Evolutionary conservation across 2,888 invertebrate species (phyloP).

Genomic region (Fragum sueziense): DNA sequence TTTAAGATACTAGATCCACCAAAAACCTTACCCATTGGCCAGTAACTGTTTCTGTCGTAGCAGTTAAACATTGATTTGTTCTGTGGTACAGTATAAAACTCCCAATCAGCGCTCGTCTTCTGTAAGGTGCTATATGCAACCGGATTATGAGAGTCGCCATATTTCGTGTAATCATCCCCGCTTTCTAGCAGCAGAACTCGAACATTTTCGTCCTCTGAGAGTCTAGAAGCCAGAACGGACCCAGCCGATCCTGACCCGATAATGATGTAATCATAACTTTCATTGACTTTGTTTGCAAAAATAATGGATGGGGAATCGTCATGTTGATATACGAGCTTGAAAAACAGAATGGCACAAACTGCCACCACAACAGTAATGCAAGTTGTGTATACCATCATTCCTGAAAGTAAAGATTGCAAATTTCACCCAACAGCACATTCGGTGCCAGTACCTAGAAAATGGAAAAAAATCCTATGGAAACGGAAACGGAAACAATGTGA

Average conservation of each 20-base stretch:
- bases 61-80: conserved; percentile 60
- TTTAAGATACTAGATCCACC: conserved; percentile 34
- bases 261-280: background rate
- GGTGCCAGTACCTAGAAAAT: too few relatives aligned
- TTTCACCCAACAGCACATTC: too few relatives aligned
- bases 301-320: too few relatives aligned
- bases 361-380: too few relatives aligned
- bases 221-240: conserved; percentile 1
- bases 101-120: conserved; percentile 76
- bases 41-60: conserved; percentile 5
- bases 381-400: too few relatives aligned
- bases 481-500: too few relatives aligned
- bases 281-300: background rate
- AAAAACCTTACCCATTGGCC: conserved; percentile 35
- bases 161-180: conserved; percentile 81
- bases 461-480: too few relatives aligned
- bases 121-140: conserved; percentile 81
- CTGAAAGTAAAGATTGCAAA: too few relatives aligned
- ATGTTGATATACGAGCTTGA: too few relatives aligned
- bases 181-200: conserved; percentile 75
- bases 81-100: conserved; percentile 82
- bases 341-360: too few relatives aligned
- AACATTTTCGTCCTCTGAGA: conserved; percentile 1
- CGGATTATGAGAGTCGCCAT: conserved; percentile 82
- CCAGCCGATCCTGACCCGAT: conserved; percentile 1